These are phyloP conservation scores for Dufourea novaeangliae DNA, from an alignment of 1,140 invertebrate genomes.

Conservation along the genomic window DNA sequence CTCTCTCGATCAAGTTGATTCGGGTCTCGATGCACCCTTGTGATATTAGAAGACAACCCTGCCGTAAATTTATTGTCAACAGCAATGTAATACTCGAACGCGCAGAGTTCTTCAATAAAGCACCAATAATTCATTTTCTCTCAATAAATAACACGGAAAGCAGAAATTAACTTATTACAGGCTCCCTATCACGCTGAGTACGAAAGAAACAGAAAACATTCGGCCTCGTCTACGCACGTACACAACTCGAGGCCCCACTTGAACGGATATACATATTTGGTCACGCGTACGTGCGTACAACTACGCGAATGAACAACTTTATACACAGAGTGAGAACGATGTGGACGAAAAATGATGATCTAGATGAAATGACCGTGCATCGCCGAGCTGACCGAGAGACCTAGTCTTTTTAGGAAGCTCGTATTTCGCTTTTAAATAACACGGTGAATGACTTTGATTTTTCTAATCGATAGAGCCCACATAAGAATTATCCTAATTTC, in stretches of 20 bases:
- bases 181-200: not conserved
- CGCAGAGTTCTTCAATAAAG: constrained; percentile 11
- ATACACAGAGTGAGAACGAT: constrained; percentile 68
- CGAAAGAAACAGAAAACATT: not conserved
- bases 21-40: not conserved
- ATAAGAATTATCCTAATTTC: not conserved
- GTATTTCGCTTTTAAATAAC: not conserved
- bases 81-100: not conserved
- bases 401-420: not conserved
- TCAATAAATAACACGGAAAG: constrained; percentile 36
- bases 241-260: not conserved
- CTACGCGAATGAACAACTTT: constrained; percentile 66
- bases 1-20: not conserved
- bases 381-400: not conserved
- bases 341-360: constrained; percentile 49
- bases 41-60: constrained; percentile 10
- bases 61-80: constrained; percentile 2
- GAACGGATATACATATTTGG: constrained; percentile 9
- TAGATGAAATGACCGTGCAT: constrained; percentile 25
- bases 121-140: too few relatives aligned
- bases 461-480: not conserved
- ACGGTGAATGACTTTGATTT: not conserved
- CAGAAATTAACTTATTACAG: not conserved
- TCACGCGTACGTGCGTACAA: constrained; percentile 32
- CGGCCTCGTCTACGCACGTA: not conserved